Evolutionary conservation across 2,113 vertebrate genomes (phyloP).

Genomic region (Chlorodrepanis virens): DNA sequence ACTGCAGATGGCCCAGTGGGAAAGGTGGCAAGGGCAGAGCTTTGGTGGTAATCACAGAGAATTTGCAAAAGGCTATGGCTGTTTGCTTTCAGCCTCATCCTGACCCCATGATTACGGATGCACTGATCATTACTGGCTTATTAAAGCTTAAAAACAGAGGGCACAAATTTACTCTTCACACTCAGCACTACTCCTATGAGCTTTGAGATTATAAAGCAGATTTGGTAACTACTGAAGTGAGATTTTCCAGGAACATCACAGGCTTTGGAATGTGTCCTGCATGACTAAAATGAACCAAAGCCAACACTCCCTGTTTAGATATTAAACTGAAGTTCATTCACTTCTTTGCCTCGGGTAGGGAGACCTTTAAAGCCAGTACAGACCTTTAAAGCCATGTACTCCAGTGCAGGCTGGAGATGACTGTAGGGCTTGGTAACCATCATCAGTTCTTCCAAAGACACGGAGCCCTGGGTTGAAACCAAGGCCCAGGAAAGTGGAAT

Average conservation of each 20-base stretch:
- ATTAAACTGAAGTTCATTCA: neutral
- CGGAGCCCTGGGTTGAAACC: neutral
- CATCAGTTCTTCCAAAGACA: neutral
- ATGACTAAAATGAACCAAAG: neutral
- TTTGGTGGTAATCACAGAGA: neutral
- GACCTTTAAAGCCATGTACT: neutral
- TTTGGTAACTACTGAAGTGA: neutral
- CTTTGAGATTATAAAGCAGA: neutral
- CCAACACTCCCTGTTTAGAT: neutral
- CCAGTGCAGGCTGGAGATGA: neutral
- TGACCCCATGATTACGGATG: neutral
- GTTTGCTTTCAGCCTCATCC: neutral
- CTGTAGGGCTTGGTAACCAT: neutral
- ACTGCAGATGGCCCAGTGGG: neutral
- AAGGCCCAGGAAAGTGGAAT: neutral
- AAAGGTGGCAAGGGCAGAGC: neutral
- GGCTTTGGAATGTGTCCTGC: neutral
- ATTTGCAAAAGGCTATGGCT: neutral
- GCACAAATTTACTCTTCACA: neutral
- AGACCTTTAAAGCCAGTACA: neutral
- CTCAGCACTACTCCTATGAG: neutral
- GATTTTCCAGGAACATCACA: neutral
- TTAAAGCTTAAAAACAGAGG: neutral
- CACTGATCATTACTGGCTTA: constrained; percentile 5
- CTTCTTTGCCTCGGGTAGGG: neutral